These are phyloP conservation scores for Psittacula cyanocephala DNA, from an alignment of 2,113 vertebrate genomes.

Conservation along the genomic window DNA sequence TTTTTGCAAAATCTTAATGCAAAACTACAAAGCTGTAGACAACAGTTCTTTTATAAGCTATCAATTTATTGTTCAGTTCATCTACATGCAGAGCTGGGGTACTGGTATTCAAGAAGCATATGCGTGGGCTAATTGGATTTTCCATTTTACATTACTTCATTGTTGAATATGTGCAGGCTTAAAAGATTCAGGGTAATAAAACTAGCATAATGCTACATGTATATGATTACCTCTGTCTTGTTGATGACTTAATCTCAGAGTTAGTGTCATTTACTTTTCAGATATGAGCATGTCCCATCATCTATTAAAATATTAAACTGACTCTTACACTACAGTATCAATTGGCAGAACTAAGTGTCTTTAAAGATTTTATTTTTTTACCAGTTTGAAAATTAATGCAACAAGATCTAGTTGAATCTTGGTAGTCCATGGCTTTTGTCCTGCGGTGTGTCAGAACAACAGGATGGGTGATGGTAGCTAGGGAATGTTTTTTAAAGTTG, in stretches of 20 bases:
- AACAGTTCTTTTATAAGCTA: not conserved
- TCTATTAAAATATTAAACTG: conserved; percentile 18
- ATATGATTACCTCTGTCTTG: conserved; percentile 26
- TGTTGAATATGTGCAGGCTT: conserved; percentile 43
- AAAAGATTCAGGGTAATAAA: conserved; percentile 56
- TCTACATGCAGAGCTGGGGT: not conserved
- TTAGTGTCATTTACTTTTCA: conserved; percentile 32
- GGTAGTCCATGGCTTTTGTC: not conserved
- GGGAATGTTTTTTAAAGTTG: not conserved
- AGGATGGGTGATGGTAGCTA: not conserved
- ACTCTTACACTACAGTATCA: not conserved
- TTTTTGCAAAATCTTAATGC: conserved; percentile 10
- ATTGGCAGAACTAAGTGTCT: not conserved
- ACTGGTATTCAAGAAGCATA: conserved; percentile 26
- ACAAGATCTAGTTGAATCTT: not conserved
- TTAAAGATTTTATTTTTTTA: not conserved
- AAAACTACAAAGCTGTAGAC: not conserved
- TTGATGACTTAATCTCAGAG: conserved; percentile 30
- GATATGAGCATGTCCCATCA: not conserved
- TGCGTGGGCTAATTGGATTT: conserved; percentile 64
- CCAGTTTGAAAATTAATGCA: not conserved
- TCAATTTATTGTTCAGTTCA: conserved; percentile 1
- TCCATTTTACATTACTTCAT: conserved; percentile 46
- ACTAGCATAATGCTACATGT: conserved; percentile 9
- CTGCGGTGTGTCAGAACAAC: not conserved